Conservation (phyloP, 2,797 vertebrate genomes). For the Somateria mollissima region DNA sequence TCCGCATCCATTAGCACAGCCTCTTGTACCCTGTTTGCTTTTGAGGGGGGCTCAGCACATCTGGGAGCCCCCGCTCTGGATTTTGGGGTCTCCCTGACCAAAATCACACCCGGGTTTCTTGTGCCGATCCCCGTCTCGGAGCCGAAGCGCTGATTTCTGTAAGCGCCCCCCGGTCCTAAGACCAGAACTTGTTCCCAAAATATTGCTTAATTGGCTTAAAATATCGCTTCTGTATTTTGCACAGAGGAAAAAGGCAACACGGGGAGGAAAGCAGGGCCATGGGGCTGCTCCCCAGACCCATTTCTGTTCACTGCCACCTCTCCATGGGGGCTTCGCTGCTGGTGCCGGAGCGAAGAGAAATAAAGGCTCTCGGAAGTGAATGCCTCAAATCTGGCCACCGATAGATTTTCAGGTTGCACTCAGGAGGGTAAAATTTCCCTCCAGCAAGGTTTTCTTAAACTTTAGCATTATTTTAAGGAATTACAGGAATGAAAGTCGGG, state of each 20-base stretch:
- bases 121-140: rapidly evolving
- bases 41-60: background rate
- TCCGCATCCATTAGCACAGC: rapidly evolving
- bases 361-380: background rate
- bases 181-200: rapidly evolving
- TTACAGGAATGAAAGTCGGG: background rate
- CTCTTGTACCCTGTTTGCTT: background rate
- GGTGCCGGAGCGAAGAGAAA: background rate
- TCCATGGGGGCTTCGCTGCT: background rate
- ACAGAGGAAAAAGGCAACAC: background rate
- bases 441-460: background rate
- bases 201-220: background rate
- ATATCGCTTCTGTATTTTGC: background rate
- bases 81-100: background rate
- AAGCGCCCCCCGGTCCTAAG: rapidly evolving
- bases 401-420: rapidly evolving
- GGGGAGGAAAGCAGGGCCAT: background rate
- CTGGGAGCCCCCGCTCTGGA: rapidly evolving
- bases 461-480: background rate
- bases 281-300: background rate
- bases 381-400: background rate
- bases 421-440: background rate
- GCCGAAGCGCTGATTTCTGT: background rate
- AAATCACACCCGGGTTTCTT: background rate
- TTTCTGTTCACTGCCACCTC: background rate